Evolutionary conservation across 1,140 invertebrate species (phyloP), one percentile per base, ranked within the genome.

Genomic region (Philotrypesis tridentata): DNA sequence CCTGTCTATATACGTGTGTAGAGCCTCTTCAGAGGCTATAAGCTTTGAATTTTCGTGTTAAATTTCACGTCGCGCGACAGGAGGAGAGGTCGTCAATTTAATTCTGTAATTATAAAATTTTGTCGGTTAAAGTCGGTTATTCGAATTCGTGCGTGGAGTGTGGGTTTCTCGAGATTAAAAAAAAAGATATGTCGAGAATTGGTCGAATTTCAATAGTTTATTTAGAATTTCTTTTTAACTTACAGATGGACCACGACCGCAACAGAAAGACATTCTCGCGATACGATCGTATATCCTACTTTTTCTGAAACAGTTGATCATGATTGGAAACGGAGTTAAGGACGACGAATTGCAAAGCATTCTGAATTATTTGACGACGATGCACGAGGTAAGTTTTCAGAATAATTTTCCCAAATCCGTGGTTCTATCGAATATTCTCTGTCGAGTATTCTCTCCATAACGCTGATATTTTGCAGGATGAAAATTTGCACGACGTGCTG

Each of bases 261-360:
- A 95, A 60, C 96, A 98, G 88, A 98, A 98, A 89, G 97, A 99
- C 87, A 98, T 99, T 80, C 92, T 98, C 61, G 96, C 97, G 83
- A 97, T 99, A 89, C 94, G 98, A 83, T 97, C 97, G 65, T 98
- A 98, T 90, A 99, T 99, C 89, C 92, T 99, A 82, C 93, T 98
- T 83, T 99, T 99, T 92, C 93, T 99, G 68, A 99, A 99, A 91
- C 97, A 99, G 91, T 92, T 99, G 23, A 98, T 99, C 82, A 96
- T 99, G 95, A 98, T 99, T 88, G 98, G 98, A 48, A 97, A 97
- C 88, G 98, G 98, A 14, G 97, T 99, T 37, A 98, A 99, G 90
- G 98, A 99, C 87, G 99, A 99, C 90, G 99, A 99, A 92, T 93
- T 99, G 29, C 98, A 99, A 92, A 98, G 97, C 82, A 97, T 99